Conservation (phyloP, 2,888 invertebrate genomes). For the Drosophila villosipedis region DNA sequence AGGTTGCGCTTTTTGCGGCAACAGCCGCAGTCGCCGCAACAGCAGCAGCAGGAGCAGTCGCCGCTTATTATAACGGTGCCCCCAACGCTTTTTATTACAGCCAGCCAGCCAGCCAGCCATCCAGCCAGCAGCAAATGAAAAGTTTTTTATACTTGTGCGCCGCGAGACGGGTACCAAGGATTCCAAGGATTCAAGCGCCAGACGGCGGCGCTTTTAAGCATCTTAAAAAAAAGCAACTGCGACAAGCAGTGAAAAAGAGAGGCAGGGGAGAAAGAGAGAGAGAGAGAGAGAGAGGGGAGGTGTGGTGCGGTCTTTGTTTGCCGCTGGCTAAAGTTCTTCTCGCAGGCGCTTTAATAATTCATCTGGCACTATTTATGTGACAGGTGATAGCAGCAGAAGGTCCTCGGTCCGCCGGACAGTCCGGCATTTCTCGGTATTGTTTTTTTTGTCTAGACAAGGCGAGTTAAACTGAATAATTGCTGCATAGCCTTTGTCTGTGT, state of each 20-base stretch:
- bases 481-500: constrained; percentile 5
- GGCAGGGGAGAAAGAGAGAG: not conserved
- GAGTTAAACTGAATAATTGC: constrained; percentile 44
- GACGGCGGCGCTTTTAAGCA: constrained; percentile 73
- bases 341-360: constrained; percentile 74
- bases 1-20: constrained; percentile 44
- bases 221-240: constrained; percentile 63
- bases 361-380: constrained; percentile 77
- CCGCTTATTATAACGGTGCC: constrained; percentile 60
- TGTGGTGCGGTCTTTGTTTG: constrained; percentile 9
- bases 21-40: constrained; percentile 27
- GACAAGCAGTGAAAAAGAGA: constrained; percentile 2
- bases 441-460: constrained; percentile 39
- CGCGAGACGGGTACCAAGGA: constrained; percentile 39
- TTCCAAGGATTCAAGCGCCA: constrained; percentile 42
- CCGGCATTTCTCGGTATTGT: constrained; percentile 13
- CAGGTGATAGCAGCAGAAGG: constrained; percentile 76
- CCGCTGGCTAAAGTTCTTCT: constrained; percentile 49
- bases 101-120: constrained; percentile 17
- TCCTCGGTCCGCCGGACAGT: constrained; percentile 27
- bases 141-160: constrained; percentile 65
- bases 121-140: constrained; percentile 48
- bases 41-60: constrained; percentile 22
- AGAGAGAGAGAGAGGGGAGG: not conserved
- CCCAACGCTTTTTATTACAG: constrained; percentile 64